These are phyloP conservation scores for Chironomus tentans DNA, from an alignment of 2,888 invertebrate genomes.

Conservation along the genomic window DNA sequence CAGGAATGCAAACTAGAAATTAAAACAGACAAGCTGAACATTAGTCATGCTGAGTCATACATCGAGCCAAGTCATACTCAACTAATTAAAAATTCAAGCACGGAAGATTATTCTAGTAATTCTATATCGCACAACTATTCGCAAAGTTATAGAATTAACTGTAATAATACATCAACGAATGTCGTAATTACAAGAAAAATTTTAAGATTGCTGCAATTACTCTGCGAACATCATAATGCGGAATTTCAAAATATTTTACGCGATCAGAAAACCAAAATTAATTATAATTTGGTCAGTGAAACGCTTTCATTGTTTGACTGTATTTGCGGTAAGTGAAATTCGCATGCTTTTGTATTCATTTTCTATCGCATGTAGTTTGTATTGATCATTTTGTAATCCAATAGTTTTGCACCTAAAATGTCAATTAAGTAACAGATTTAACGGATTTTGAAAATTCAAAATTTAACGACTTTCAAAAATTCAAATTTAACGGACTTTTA, in stretches of 20 bases:
- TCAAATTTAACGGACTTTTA: no score
- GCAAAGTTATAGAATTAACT: slow-evolving; percentile 36
- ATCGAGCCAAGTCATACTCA: slow-evolving; percentile 35
- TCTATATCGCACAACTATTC: slow-evolving; percentile 35
- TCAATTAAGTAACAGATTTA: no score
- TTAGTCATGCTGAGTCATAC: not conserved
- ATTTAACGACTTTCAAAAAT: no score
- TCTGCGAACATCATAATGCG: slow-evolving; percentile 98
- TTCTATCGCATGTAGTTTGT: no score
- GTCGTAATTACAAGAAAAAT: slow-evolving; percentile 90
- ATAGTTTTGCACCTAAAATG: no score
- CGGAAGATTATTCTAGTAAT: slow-evolving; percentile 54
- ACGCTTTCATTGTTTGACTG: slow-evolving; percentile 97
- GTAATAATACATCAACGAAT: slow-evolving; percentile 46
- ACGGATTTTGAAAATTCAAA: no score
- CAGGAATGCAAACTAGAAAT: slow-evolving; percentile 85
- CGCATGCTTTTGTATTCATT: not conserved
- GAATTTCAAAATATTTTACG: slow-evolving; percentile 87
- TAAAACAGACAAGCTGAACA: slow-evolving; percentile 50
- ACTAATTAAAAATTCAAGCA: slow-evolving; percentile 69
- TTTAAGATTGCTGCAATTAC: slow-evolving; percentile 85
- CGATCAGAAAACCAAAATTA: slow-evolving; percentile 92
- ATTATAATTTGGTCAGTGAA: slow-evolving; percentile 95
- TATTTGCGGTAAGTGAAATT: slow-evolving; percentile 69
- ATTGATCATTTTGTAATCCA: no score